Evolutionary conservation across 2,797 vertebrate genomes (phyloP), one percentile per base, ranked within the genome.

Genomic region (Phylloscopus collybita): DNA sequence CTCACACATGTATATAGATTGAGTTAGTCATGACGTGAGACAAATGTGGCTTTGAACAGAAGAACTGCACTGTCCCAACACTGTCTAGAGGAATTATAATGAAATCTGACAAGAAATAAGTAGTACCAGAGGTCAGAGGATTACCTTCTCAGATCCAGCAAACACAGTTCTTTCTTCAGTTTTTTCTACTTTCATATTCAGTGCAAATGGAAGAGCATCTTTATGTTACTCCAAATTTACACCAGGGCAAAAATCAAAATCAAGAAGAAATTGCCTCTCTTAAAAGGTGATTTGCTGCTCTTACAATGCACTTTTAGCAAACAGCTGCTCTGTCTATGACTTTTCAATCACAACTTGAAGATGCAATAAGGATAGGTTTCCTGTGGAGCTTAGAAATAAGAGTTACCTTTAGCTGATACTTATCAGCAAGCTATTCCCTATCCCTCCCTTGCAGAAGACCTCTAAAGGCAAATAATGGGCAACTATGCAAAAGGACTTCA

Each of bases 321-420:
- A 65, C 42, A 85, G 40, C 21, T 75, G 38, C 27, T 93, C 59
- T 71, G 38, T 30, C 50, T 85, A 38, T 21, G 23, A 25, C 36
- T 94, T 25, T 72, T 91, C 75, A 90, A 56, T 86, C 66, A 83
- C n/a, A 84, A 36, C 59, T 32, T 54, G 27, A 88, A 93, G 71
- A 79, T 78, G 86, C 38, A 82, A 67, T 15, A 66, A 64, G 11
- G 29, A 50, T 71, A 17, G 26, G 23, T 64, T 83, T 92, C 86
- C 88, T 57, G 20, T 54, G 72, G 47, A 91, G 50, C 27, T 93
- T 66, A 75, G 61, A 94, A 92, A 82, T 71, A 61, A 75, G 16
- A 57, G 38, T 26, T 51, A 80, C 36, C 20, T 88, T 88, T n/a
- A 73, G 44, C 22, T 53, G 21, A 87, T 71, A 56, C 23, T 60